Percentiles rank a stretch among this genome's conserved stretches.
These are phyloP conservation scores for Atrichornis clamosus DNA, from an alignment of 2,113 vertebrate genomes.

Conservation along the genomic window DNA sequence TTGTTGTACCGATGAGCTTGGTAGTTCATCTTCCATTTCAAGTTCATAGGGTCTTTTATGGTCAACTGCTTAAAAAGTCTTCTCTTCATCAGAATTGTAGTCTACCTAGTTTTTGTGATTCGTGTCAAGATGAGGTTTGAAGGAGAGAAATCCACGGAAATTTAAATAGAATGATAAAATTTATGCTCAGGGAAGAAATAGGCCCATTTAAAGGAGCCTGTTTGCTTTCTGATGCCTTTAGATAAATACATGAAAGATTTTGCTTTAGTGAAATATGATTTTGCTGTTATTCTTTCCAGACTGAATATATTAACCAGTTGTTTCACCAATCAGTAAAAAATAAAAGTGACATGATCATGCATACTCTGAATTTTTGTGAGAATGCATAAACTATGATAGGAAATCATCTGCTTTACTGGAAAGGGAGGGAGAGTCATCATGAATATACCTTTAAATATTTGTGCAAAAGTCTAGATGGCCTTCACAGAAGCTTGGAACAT, in stretches of 20 bases:
- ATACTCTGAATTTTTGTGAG: not conserved
- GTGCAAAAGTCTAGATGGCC: not conserved
- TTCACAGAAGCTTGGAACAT: not conserved
- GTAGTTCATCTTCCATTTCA: constrained; percentile 43
- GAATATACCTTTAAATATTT: not conserved
- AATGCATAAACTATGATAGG: not conserved
- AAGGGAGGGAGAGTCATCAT: not conserved
- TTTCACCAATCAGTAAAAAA: not conserved
- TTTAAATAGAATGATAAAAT: not conserved
- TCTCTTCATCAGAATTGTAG: not conserved
- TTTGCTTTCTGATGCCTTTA: not conserved
- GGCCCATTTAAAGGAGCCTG: not conserved
- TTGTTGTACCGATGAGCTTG: constrained; percentile 3
- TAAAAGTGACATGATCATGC: too few species aligned
- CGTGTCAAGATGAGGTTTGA: not conserved
- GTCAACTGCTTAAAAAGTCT: not conserved
- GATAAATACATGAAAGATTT: not conserved
- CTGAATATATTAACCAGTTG: not conserved
- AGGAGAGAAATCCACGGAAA: not conserved
- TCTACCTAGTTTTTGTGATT: not conserved
- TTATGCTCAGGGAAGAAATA: not conserved
- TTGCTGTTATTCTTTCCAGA: not conserved
- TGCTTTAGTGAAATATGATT: not conserved
- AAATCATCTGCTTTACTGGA: not conserved
- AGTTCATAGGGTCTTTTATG: not conserved